phyloP scores from a whole-genome alignment of 2,888 invertebrate species.

The Didymodactylos carnosus region DNA sequence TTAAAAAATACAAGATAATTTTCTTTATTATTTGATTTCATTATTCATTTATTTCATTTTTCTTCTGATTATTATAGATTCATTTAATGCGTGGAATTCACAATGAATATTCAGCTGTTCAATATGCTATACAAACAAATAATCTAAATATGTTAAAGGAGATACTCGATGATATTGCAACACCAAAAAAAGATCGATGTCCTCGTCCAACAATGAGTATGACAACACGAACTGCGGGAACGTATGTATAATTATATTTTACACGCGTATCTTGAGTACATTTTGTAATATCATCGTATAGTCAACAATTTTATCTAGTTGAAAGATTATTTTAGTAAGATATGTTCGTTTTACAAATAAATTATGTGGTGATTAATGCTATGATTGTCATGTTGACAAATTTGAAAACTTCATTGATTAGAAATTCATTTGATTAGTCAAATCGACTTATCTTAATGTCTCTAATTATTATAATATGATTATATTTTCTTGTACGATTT shows the following conservation, averaged over 20 bases:
- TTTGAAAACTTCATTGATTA: too few species aligned
- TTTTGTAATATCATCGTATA: too few species aligned
- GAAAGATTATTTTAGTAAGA: not conserved
- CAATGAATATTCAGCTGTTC: not conserved
- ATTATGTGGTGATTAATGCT: constrained; percentile 25
- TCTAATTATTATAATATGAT: too few species aligned
- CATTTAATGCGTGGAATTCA: not conserved
- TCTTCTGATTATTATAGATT: not conserved
- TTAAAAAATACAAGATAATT: not conserved
- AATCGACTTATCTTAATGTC: too few species aligned
- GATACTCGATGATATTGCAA: constrained; percentile 5
- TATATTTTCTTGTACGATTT: too few species aligned
- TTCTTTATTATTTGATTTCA: too few species aligned
- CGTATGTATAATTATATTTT: not conserved
- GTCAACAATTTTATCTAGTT: too few species aligned
- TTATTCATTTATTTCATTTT: not conserved
- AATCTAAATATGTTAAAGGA: not conserved
- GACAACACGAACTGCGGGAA: not conserved
- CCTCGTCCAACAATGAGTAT: not conserved
- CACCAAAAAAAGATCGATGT: not conserved
- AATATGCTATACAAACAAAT: not conserved
- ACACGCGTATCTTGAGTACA: too few species aligned
- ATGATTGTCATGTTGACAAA: too few species aligned
- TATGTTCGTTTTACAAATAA: not conserved
- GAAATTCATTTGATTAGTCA: too few species aligned